Conservation (phyloP, 2,888 invertebrate species). For the Heliconius sara region DNA sequence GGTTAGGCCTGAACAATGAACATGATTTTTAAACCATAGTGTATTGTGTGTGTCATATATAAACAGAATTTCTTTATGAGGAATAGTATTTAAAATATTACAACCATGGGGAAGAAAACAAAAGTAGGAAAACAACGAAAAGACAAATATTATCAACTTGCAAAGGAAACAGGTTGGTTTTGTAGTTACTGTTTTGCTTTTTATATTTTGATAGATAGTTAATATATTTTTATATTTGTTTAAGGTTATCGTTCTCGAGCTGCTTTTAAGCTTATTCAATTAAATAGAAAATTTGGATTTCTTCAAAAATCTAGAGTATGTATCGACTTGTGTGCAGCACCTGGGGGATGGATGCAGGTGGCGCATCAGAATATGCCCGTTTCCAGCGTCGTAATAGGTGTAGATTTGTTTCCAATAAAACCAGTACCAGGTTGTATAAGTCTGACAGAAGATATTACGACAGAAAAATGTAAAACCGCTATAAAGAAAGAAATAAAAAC, state of each 20-base stretch:
- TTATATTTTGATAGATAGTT: neutral
- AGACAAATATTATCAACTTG: conserved; percentile 99
- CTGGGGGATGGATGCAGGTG: conserved; percentile 99
- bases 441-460: conserved; percentile 97
- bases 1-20: neutral
- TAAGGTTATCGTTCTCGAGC: conserved; percentile 98
- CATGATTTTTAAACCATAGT: neutral
- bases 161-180: conserved; percentile 96
- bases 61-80: neutral
- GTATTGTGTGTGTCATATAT: no score
- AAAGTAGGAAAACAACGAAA: conserved; percentile 99
- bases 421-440: conserved; percentile 95
- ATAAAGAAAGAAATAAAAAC: conserved; percentile 94
- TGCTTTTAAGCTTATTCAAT: conserved; percentile 99
- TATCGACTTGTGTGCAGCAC: conserved; percentile 99
- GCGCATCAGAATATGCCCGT: conserved; percentile 99
- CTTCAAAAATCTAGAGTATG: conserved; percentile 97
- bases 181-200: neutral
- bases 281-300: conserved; percentile 98
- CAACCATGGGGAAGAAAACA: conserved; percentile 94
- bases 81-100: neutral
- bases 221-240: conserved; percentile 45
- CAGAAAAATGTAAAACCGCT: conserved; percentile 93
- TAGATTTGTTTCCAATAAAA: conserved; percentile 97
- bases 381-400: conserved; percentile 96